Base-by-base conservation (phyloP, 1,140 invertebrate genomes). In the Heterodera schachtii region DNA sequence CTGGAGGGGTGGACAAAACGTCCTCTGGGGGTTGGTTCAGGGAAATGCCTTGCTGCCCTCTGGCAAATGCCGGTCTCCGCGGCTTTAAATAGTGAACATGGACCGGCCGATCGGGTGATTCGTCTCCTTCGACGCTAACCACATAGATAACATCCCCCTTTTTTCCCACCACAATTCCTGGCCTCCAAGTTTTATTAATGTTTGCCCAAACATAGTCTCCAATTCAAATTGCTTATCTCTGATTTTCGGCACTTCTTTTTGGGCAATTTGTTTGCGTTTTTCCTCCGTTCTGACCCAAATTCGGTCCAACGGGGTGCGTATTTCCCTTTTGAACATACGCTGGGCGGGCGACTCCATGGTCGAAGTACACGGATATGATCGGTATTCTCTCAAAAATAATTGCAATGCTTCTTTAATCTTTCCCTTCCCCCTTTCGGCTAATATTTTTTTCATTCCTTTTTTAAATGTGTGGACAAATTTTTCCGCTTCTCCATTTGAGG, bases 381-480 rank as follows among this genome's bases (percentile, higher is more conserved):
- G 43, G 47, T 73, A 73, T 73, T 73, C 70, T 5, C 43, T 13
- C n/a, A 73, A 21, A 21, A 73, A 16, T 5, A 47, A 16, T 21
- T 73, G 43, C 47, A 16, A 21, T 7, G n/a, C 70, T 19, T 46
- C 47, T 73, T 73, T 47, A 3, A 73, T 46, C 6, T 9, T 46
- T 16, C 43, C 47, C 73, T 74, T 1, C 73, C 73, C 52, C 16
- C 43, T 46, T 16, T 47, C 16, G 11, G 13, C 70, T 19, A 73
- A 7, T 21, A 78, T 47, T 57, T 80, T 80, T n/a, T 9, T 5
- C 7, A 80, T 5, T 3, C 46, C 41, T n/a, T 13, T 19, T 44
- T 80, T 80, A 57, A 80, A 80, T 1, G 79, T 76, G 41, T 69
- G 41, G 5, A 80, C 67, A 31, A 80, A 80, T 4, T 57, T 49